Percentiles rank a stretch among this genome's conserved stretches.
phyloP scores from a whole-genome alignment of 2,113 vertebrate species.

The Gadus macrocephalus region DNA sequence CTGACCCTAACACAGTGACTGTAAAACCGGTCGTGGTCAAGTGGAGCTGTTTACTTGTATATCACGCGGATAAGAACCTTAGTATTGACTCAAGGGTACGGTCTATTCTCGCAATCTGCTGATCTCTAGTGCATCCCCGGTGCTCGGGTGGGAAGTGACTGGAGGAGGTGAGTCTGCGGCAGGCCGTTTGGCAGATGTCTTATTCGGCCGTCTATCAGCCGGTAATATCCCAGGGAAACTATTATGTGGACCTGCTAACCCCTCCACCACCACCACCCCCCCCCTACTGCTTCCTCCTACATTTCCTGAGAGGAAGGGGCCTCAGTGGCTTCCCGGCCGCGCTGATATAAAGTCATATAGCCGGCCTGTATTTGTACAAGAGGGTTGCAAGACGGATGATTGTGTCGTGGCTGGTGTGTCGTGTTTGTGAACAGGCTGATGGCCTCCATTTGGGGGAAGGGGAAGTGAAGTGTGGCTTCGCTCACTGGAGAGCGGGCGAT shows the following conservation, averaged over 20 bases:
- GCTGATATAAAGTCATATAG: slow-evolving; percentile 60
- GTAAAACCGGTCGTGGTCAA: no score
- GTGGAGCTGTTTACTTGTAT: no score
- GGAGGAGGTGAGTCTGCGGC: slow-evolving; percentile 38
- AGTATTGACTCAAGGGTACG: slow-evolving; percentile 27
- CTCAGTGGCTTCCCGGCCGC: slow-evolving; percentile 35
- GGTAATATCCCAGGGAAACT: slow-evolving; percentile 64
- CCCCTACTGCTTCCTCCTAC: no score
- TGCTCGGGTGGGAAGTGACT: slow-evolving; percentile 46
- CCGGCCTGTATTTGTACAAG: slow-evolving; percentile 50
- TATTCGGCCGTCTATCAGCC: slow-evolving; percentile 57
- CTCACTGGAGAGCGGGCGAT: no score
- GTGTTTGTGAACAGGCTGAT: no score
- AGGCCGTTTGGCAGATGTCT: slow-evolving; percentile 60
- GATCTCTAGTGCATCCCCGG: slow-evolving; percentile 22
- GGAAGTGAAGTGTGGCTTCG: slow-evolving; percentile 20
- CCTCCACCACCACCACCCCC: no score
- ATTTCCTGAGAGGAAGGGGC: slow-evolving; percentile 46
- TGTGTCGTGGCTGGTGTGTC: no score
- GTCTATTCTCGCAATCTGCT: neutral
- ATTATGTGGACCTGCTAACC: slow-evolving; percentile 57
- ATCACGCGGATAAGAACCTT: slow-evolving; percentile 10
- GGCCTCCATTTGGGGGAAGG: slow-evolving; percentile 27
- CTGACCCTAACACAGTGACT: no score
- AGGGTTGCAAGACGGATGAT: slow-evolving; percentile 51